Conservation (phyloP, 2,888 invertebrate species). For the Clunio marinus region DNA sequence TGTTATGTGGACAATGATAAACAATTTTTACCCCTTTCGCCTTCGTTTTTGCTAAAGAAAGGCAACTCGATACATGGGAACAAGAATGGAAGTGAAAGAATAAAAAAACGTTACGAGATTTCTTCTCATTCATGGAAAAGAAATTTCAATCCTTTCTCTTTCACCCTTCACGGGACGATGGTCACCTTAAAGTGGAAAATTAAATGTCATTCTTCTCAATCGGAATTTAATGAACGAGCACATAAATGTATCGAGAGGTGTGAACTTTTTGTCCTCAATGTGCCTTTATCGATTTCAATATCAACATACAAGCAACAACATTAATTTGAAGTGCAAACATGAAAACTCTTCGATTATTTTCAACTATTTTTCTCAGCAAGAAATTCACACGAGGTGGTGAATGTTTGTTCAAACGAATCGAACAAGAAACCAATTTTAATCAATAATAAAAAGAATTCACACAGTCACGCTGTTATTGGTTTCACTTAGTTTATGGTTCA, state of each 20-base stretch:
- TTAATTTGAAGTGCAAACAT: constrained; percentile 29
- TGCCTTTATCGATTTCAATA: constrained; percentile 14
- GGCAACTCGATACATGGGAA: not conserved
- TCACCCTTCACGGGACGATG: constrained; percentile 18
- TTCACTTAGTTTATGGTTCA: too few relatives aligned
- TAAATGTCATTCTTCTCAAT: constrained; percentile 9
- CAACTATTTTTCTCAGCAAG: not conserved
- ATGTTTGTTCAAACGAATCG: not conserved
- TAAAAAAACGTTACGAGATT: constrained; percentile 27
- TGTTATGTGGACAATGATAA: constrained; percentile 37
- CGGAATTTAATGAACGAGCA: constrained; percentile 23
- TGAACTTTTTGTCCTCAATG: too few relatives aligned
- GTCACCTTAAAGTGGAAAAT: constrained; percentile 8
- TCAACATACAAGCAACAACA: not conserved
- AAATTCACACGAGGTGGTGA: not conserved
- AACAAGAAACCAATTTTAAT: not conserved
- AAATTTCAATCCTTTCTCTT: not conserved
- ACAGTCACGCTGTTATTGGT: too few relatives aligned
- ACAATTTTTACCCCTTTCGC: constrained; percentile 32
- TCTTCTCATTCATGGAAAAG: not conserved
- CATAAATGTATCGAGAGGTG: not conserved
- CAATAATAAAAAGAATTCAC: constrained; percentile 4
- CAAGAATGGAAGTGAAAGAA: not conserved
- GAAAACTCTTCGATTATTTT: constrained; percentile 28
- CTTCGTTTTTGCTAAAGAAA: not conserved